Percentiles rank a stretch among this genome's conserved stretches.
Conservation (phyloP, 2,113 vertebrate species). For the Pao palembangensis region DNA sequence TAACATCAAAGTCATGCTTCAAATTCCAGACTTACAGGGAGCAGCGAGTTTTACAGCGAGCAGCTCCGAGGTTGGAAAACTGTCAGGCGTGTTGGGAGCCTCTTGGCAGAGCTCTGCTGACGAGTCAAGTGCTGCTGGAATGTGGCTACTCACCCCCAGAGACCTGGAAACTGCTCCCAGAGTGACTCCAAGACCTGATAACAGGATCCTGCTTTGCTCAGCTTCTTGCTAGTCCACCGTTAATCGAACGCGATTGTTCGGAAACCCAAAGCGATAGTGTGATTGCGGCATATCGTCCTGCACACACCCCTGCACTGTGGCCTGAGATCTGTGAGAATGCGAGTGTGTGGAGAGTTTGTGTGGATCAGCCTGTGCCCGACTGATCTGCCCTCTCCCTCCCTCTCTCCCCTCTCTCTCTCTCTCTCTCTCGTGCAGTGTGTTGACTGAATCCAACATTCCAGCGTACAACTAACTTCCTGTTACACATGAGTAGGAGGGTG, state of each 20-base stretch:
- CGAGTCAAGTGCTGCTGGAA: constrained; percentile 6
- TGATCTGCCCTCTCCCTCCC: constrained; percentile 48
- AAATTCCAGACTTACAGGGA: constrained; percentile 53
- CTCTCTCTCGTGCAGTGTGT: constrained; percentile 29
- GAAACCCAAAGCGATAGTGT: constrained; percentile 17
- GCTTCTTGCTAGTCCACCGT: constrained; percentile 31
- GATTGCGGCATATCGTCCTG: constrained; percentile 51
- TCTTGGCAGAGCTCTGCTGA: constrained; percentile 1
- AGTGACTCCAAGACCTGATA: constrained; percentile 37
- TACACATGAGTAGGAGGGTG: constrained; percentile 25
- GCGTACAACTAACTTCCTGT: constrained; percentile 68
- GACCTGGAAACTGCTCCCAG: constrained; percentile 21
- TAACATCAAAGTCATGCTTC: constrained; percentile 57
- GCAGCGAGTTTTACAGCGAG: constrained; percentile 38
- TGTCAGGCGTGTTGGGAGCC: constrained; percentile 18
- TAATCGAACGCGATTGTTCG: constrained; percentile 15
- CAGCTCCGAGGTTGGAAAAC: constrained; percentile 26
- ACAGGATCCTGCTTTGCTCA: constrained; percentile 20
- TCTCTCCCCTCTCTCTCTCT: constrained; percentile 13
- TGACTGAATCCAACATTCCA: constrained; percentile 70
- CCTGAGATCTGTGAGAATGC: constrained; percentile 34
- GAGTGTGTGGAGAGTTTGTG: constrained; percentile 43
- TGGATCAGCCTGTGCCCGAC: constrained; percentile 53
- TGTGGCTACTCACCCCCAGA: constrained; percentile 52
- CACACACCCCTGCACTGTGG: constrained; percentile 24